Conservation (phyloP, 2,888 invertebrate species). For the Siphlonurus alternatus region DNA sequence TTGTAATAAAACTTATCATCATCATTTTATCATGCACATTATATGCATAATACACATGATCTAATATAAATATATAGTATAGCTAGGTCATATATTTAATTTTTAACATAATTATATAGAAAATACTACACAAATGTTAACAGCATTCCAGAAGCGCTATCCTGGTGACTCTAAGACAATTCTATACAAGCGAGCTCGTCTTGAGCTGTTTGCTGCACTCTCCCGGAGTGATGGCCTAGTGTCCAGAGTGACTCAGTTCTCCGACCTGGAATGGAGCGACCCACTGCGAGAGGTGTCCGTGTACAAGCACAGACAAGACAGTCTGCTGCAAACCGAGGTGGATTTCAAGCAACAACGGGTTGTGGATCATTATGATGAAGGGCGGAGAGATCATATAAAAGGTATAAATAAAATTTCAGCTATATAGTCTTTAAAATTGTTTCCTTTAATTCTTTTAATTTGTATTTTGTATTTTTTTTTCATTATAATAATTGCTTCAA, state of each 20-base stretch:
- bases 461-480: no score
- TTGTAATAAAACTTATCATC: no score
- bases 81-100: no score
- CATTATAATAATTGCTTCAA: no score
- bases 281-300: constrained; percentile 36
- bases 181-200: constrained; percentile 52
- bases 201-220: constrained; percentile 66
- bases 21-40: no score
- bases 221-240: constrained; percentile 53
- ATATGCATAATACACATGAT: no score
- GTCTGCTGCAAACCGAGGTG: constrained; percentile 35
- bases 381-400: constrained; percentile 49
- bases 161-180: constrained; percentile 51
- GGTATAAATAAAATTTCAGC: no score
- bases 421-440: no score
- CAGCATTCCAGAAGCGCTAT: constrained; percentile 49
- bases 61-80: no score
- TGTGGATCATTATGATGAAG: constrained; percentile 43
- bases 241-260: constrained; percentile 39
- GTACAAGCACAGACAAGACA: constrained; percentile 48
- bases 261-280: constrained; percentile 37
- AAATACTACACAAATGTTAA: no score
- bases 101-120: no score
- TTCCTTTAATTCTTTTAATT: no score
- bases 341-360: constrained; percentile 33